Evolutionary conservation across 92 coral and sea anemone species (phyloP).

Genomic region (Epizoanthus scotinus): DNA sequence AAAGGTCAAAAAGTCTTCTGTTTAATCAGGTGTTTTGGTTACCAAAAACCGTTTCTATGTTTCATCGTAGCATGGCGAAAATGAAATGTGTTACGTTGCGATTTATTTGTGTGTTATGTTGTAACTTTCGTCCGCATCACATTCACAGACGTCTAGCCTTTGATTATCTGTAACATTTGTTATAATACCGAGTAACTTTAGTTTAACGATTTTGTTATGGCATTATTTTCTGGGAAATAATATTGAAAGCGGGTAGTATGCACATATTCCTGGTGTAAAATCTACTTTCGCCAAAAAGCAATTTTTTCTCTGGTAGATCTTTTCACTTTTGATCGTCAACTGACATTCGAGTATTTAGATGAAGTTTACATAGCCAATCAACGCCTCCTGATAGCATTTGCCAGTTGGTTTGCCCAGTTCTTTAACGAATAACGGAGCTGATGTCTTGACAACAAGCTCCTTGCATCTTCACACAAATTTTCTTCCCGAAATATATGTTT

Average conservation of each 20-base stretch:
- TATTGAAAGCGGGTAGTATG: background rate
- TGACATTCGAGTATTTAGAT: background rate
- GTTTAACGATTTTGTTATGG: background rate
- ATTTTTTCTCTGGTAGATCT: background rate
- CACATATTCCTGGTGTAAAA: background rate
- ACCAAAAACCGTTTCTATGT: background rate
- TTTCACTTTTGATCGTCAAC: background rate
- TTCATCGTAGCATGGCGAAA: background rate
- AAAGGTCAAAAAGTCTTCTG: background rate
- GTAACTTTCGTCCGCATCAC: background rate
- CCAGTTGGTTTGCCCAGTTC: background rate
- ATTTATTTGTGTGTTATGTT: background rate
- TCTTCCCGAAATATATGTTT: background rate
- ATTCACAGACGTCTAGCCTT: conserved; percentile 18
- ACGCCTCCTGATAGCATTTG: conserved; percentile 6
- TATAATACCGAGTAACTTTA: background rate
- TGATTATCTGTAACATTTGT: conserved; percentile 16
- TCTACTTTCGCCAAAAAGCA: background rate
- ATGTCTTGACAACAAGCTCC: conserved; percentile 24
- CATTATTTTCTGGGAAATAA: background rate
- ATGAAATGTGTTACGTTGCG: conserved; percentile 1
- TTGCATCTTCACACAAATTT: no score
- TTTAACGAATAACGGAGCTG: background rate
- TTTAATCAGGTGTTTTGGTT: background rate
- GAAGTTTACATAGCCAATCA: background rate